These are phyloP conservation scores for Pangasius mekongensis DNA, from an alignment of 2,797 vertebrate species.

Conservation along the genomic window DNA sequence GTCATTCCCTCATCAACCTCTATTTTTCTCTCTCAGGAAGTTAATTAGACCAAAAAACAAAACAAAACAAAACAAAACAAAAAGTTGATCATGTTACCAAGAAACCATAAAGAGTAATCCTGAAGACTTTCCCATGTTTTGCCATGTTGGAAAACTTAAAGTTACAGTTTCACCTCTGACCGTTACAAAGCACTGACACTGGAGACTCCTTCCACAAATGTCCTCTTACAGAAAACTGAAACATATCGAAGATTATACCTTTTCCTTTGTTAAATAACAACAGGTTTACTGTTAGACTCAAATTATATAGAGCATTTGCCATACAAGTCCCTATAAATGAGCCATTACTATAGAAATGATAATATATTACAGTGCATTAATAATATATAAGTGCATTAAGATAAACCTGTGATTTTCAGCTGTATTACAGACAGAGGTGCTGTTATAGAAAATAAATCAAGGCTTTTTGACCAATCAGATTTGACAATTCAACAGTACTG, in stretches of 20 bases:
- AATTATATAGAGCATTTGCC: neutral
- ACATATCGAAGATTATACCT: neutral
- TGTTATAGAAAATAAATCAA: neutral
- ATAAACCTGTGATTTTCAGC: neutral
- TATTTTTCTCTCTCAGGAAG: neutral
- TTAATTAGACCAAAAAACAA: neutral
- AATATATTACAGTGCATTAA: neutral
- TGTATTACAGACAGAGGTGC: neutral
- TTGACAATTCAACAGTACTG: neutral
- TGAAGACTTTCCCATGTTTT: neutral
- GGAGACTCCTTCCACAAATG: neutral
- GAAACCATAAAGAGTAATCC: neutral
- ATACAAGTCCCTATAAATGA: neutral
- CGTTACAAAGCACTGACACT: neutral
- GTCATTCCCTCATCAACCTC: too few species aligned
- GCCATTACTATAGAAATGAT: neutral
- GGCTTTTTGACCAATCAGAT: neutral
- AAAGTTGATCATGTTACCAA: neutral
- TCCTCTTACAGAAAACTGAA: neutral
- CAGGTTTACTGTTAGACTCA: neutral
- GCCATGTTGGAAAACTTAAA: neutral
- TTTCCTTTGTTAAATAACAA: neutral
- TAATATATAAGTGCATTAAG: neutral
- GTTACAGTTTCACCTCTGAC: neutral
- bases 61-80: neutral